Evolutionary conservation across 2,113 vertebrate species (phyloP).

Genomic region (Polypterus bichir): DNA sequence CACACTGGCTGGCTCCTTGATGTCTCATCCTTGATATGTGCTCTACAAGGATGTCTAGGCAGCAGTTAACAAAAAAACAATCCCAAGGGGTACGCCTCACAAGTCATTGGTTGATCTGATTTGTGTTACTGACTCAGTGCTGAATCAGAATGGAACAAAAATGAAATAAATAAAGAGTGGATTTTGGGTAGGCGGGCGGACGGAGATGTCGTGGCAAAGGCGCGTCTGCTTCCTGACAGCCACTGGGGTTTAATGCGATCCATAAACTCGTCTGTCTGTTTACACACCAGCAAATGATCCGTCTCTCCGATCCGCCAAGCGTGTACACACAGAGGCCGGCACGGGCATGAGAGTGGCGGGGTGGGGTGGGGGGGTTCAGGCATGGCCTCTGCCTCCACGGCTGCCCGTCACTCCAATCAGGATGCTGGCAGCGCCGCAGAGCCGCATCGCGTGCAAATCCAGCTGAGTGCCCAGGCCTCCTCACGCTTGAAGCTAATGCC

Average conservation of each 20-base stretch:
- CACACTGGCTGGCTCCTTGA: too few species aligned
- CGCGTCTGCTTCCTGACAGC: slow-evolving; percentile 37
- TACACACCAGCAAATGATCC: slow-evolving; percentile 67
- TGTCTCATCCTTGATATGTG: too few species aligned
- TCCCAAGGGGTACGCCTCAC: too few species aligned
- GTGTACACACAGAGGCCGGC: slow-evolving; percentile 44
- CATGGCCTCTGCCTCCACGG: slow-evolving; percentile 47
- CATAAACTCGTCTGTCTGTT: slow-evolving; percentile 78
- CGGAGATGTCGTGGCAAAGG: slow-evolving; percentile 29
- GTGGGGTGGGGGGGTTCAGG: too few species aligned
- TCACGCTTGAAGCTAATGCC: slow-evolving; percentile 68
- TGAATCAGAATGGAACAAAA: too few species aligned
- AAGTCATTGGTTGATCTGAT: too few species aligned
- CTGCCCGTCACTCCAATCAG: slow-evolving; percentile 58
- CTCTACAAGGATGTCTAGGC: too few species aligned
- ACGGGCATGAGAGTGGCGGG: too few species aligned
- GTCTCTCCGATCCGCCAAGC: slow-evolving; percentile 58
- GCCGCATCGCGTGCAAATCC: slow-evolving; percentile 85
- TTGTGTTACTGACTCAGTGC: too few species aligned
- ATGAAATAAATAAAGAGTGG: too few species aligned
- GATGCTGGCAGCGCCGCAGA: slow-evolving; percentile 45
- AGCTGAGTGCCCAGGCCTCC: slow-evolving; percentile 62
- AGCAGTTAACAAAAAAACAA: too few species aligned
- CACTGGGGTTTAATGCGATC: slow-evolving; percentile 66
- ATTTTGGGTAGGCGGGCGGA: too few species aligned